Evolutionary conservation across 2,797 vertebrate species (phyloP).

Genomic region (Platyrinchus mystaceus): DNA sequence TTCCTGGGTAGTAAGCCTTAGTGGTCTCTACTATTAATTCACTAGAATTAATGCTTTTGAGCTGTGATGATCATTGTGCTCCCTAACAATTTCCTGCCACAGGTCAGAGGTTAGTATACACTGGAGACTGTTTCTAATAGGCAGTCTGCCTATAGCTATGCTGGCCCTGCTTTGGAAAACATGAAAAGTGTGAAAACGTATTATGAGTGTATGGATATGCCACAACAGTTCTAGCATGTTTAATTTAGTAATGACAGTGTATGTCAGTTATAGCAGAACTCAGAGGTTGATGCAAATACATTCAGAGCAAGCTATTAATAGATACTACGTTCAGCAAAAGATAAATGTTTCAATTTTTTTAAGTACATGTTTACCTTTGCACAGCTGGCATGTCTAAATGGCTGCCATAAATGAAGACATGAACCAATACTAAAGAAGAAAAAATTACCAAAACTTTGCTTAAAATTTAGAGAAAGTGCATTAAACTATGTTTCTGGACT

Average conservation of each 20-base stretch:
- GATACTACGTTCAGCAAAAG: background rate
- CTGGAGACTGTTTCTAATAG: background rate
- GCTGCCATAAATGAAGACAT: background rate
- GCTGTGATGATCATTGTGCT: background rate
- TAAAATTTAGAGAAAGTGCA: background rate
- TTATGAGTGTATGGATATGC: background rate
- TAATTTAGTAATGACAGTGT: background rate
- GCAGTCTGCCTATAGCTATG: background rate
- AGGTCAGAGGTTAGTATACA: background rate
- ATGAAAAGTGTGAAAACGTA: background rate
- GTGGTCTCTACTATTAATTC: background rate
- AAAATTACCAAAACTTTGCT: background rate
- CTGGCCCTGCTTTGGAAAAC: background rate
- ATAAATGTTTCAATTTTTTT: background rate
- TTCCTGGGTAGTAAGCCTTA: background rate
- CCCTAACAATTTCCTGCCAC: background rate
- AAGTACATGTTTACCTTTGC: background rate
- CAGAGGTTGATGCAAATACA: background rate
- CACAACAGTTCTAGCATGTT: background rate
- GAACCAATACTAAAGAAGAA: background rate
- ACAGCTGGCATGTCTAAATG: background rate
- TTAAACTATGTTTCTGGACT: background rate
- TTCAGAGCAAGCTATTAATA: constrained; percentile 11
- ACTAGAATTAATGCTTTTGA: background rate
- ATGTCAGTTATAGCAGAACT: background rate